A percentile compares a stretch with the other conserved stretches of the same genome.
Conservation (phyloP, 1,140 invertebrate species). For the Scaptomyza graminum region DNA sequence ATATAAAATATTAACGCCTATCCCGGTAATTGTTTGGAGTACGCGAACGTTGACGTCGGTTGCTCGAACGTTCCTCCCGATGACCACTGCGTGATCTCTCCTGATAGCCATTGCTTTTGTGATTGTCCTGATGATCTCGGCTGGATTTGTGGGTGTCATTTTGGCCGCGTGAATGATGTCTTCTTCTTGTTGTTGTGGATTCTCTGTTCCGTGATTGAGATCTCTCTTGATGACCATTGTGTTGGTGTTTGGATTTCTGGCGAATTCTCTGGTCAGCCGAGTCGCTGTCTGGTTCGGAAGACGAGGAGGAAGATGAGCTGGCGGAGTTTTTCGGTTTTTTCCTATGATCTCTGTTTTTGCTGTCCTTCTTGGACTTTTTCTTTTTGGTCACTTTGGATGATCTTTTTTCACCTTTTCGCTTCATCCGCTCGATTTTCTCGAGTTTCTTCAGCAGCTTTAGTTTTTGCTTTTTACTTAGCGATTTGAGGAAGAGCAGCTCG, state of each 20-base stretch:
- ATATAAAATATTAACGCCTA: slow-evolving; percentile 36
- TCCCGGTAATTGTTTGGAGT: slow-evolving; percentile 38
- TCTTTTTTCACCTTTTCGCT: slow-evolving; percentile 72
- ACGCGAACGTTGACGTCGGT: slow-evolving; percentile 31
- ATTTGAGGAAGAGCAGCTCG: slow-evolving; percentile 88
- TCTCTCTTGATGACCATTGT: slow-evolving; percentile 11
- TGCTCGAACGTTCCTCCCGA: slow-evolving; percentile 27
- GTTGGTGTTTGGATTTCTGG: slow-evolving; percentile 10
- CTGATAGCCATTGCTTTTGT: slow-evolving; percentile 26
- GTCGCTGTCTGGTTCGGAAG: slow-evolving; percentile 51
- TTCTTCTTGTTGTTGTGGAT: background rate
- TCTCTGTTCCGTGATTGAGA: slow-evolving; percentile 26
- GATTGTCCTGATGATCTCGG: slow-evolving; percentile 33
- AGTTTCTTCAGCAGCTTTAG: slow-evolving; percentile 94
- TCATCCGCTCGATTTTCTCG: slow-evolving; percentile 90
- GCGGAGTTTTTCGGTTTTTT: slow-evolving; percentile 33
- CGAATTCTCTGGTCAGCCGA: slow-evolving; percentile 23
- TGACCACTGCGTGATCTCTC: slow-evolving; percentile 46
- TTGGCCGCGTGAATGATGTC: background rate
- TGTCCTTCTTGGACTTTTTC: slow-evolving; percentile 67
- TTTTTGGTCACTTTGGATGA: slow-evolving; percentile 44
- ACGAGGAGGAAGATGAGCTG: slow-evolving; percentile 35
- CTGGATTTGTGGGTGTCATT: slow-evolving; percentile 10
- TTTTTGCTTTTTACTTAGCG: slow-evolving; percentile 94
- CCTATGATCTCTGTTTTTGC: slow-evolving; percentile 41